Conservation (phyloP, 2,888 invertebrate genomes). For the Pseudeuparius sepicola region DNA sequence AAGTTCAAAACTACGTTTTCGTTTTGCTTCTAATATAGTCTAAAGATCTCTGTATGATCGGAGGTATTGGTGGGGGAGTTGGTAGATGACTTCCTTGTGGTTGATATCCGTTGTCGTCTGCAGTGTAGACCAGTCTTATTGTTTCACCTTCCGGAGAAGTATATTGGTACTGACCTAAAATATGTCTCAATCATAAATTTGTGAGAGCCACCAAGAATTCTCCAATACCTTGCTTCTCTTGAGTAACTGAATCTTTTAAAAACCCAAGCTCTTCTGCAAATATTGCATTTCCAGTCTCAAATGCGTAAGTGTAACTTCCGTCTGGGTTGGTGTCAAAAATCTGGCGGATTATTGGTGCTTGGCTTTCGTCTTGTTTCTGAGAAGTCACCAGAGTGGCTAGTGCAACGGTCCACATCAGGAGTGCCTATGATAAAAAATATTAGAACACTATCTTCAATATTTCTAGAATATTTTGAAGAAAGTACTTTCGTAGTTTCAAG, state of each 20-base stretch:
- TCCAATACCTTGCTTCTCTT: slow-evolving; percentile 13
- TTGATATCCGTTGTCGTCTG: slow-evolving; percentile 12
- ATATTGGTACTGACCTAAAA: slow-evolving; percentile 14
- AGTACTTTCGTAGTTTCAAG: too few species aligned
- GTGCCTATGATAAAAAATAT: too few species aligned
- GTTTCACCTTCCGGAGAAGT: slow-evolving; percentile 12
- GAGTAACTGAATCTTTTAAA: slow-evolving; percentile 6
- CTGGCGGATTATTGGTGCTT: slow-evolving; percentile 8
- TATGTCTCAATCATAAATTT: too few species aligned
- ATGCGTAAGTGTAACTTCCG: slow-evolving; percentile 10
- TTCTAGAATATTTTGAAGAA: too few species aligned
- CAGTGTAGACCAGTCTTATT: slow-evolving; percentile 7
- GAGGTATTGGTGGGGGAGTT: slow-evolving; percentile 57
- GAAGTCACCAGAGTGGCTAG: too few species aligned
- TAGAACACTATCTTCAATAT: too few species aligned
- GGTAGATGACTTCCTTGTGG: slow-evolving; percentile 13
- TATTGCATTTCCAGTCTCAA: slow-evolving; percentile 11
- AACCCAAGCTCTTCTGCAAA: slow-evolving; percentile 12
- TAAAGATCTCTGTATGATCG: slow-evolving; percentile 42
- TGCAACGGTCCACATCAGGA: too few species aligned
- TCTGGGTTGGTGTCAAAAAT: slow-evolving; percentile 9
- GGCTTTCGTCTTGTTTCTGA: too few species aligned
- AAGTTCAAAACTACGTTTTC: too few species aligned
- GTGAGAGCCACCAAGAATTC: slow-evolving; percentile 3
- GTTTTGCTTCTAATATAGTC: slow-evolving; percentile 11